A percentile compares a stretch with the other conserved stretches of the same genome.
These are phyloP conservation scores for Carapus acus DNA, from an alignment of 2,797 vertebrate genomes.

Conservation along the genomic window DNA sequence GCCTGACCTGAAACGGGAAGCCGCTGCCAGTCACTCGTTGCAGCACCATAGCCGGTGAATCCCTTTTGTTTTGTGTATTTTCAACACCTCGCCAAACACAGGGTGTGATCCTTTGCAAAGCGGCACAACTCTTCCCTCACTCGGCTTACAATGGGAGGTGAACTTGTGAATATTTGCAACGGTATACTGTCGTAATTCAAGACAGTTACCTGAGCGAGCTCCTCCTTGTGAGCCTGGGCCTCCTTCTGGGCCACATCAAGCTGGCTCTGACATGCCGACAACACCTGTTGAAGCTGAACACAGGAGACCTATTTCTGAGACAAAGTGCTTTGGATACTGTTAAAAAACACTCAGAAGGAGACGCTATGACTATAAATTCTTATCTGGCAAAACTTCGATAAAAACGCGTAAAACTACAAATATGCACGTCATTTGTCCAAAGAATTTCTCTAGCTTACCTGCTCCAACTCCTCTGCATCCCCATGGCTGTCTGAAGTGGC, in stretches of 20 bases:
- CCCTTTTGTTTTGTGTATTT: slow-evolving; percentile 5
- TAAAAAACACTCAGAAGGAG: not conserved
- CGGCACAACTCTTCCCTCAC: not conserved
- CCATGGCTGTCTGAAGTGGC: slow-evolving; percentile 71
- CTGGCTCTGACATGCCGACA: slow-evolving; percentile 79
- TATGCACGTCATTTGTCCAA: not conserved
- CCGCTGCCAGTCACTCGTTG: slow-evolving; percentile 55
- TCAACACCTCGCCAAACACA: slow-evolving; percentile 7
- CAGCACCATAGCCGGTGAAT: slow-evolving; percentile 20
- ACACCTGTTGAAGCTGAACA: slow-evolving; percentile 78
- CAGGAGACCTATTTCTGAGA: slow-evolving; percentile 3
- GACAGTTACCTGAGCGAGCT: slow-evolving; percentile 79
- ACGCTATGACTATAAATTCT: not conserved
- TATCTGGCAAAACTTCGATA: no score
- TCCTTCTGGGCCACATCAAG: slow-evolving; percentile 79
- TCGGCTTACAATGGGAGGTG: not conserved
- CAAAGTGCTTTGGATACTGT: slow-evolving; percentile 5
- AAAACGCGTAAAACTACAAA: no score
- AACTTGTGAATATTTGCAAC: slow-evolving; percentile 1
- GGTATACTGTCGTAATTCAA: not conserved
- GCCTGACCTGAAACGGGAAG: slow-evolving; percentile 82
- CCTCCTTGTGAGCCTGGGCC: slow-evolving; percentile 80
- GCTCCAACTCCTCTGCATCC: slow-evolving; percentile 77
- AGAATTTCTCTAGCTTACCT: slow-evolving; percentile 61
- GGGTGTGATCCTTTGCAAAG: slow-evolving; percentile 3